Percentiles rank a stretch among this genome's conserved stretches.
These are phyloP conservation scores for Stomatorhinus walkeri DNA, from an alignment of 2,797 vertebrate genomes.

Conservation along the genomic window DNA sequence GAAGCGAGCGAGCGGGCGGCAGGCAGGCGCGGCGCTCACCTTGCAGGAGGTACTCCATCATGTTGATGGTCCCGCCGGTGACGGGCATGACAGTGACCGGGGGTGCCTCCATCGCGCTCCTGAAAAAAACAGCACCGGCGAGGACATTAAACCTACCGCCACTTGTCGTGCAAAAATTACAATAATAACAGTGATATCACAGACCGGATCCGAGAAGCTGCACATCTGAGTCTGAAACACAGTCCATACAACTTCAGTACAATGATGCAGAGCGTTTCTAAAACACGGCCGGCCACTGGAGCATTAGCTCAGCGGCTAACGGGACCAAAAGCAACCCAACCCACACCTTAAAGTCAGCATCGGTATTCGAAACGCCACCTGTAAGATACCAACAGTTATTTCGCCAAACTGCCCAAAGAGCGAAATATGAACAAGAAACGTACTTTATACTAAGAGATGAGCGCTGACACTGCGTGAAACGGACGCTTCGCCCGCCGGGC, in stretches of 20 bases:
- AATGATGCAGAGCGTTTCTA: not conserved
- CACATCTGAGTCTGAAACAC: not conserved
- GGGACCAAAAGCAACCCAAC: not conserved
- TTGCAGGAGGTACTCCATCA: slow-evolving; percentile 95
- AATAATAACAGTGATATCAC: not conserved
- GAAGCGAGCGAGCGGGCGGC: not conserved
- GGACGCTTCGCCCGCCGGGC: not conserved
- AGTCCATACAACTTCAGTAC: not conserved
- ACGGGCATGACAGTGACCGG: slow-evolving; percentile 90
- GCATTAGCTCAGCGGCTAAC: not conserved
- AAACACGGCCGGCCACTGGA: not conserved
- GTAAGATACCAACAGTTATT: not conserved
- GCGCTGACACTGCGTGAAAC: not conserved
- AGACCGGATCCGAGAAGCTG: not conserved
- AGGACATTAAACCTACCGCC: not conserved
- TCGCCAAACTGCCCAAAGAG: not conserved
- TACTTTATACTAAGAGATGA: not conserved
- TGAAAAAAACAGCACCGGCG: not conserved
- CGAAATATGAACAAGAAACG: not conserved
- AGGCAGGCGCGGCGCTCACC: slow-evolving; percentile 56
- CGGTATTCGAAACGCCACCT: not conserved
- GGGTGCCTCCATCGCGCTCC: slow-evolving; percentile 78
- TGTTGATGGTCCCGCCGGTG: slow-evolving; percentile 85
- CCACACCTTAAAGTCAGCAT: not conserved
- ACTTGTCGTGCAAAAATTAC: not conserved